These are phyloP conservation scores for Antechinus stuartii DNA, from an alignment of 2,113 vertebrate genomes.

Conservation along the genomic window DNA sequence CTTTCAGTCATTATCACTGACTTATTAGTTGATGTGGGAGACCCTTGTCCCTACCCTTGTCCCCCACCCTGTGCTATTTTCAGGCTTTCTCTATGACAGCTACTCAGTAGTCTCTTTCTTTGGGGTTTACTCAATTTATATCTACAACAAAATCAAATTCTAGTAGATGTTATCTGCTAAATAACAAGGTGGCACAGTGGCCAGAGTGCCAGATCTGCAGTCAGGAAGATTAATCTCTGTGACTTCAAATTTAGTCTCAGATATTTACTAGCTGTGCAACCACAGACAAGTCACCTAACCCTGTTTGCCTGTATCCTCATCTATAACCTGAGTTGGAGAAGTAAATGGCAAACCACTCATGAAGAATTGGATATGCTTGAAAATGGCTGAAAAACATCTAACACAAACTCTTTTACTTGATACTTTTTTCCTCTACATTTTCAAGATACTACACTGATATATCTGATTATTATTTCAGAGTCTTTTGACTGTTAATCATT, in stretches of 20 bases:
- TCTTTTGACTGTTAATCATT: neutral
- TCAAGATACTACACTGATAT: too few relatives aligned
- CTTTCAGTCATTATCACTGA: too few relatives aligned
- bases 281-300: neutral
- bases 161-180: neutral
- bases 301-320: neutral
- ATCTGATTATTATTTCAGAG: too few relatives aligned
- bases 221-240: neutral
- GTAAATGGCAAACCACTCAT: too few relatives aligned
- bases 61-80: neutral
- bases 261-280: too few relatives aligned
- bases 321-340: neutral
- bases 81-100: neutral
- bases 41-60: too few relatives aligned
- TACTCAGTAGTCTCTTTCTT: neutral
- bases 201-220: neutral
- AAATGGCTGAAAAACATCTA: too few relatives aligned
- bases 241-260: too few relatives aligned
- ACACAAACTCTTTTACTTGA: too few relatives aligned
- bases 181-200: neutral
- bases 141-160: neutral
- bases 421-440: too few relatives aligned
- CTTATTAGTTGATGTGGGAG: too few relatives aligned
- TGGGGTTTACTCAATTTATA: neutral
- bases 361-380: too few relatives aligned